Evolutionary conservation across 2,113 vertebrate species (phyloP).

Genomic region (Proterorhinus semilunaris): DNA sequence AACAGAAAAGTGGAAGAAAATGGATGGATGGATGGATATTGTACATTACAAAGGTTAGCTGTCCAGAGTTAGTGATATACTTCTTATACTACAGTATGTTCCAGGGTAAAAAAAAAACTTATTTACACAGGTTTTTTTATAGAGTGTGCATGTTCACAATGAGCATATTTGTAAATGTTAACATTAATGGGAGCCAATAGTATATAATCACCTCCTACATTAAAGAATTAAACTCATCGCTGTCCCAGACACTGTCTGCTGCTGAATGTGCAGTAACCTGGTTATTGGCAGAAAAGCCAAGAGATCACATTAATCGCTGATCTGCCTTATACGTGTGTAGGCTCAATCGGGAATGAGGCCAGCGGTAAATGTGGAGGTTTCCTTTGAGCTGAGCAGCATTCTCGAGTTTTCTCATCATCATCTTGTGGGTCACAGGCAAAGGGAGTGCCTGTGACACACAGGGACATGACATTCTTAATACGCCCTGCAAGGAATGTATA

Average conservation of each 20-base stretch:
- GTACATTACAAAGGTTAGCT: too few relatives aligned
- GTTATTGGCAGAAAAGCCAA: slow-evolving; percentile 8
- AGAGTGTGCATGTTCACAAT: background rate
- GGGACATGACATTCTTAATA: too few relatives aligned
- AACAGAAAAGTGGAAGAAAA: too few relatives aligned
- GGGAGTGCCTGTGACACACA: too few relatives aligned
- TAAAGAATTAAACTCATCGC: background rate
- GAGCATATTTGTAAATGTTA: background rate
- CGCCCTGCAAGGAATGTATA: background rate
- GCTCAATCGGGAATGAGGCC: slow-evolving; percentile 1
- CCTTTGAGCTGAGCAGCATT: background rate
- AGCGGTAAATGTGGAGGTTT: slow-evolving; percentile 5
- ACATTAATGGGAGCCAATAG: slow-evolving; percentile 1
- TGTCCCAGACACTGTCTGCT: slow-evolving; percentile 1
- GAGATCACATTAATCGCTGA: slow-evolving; percentile 7
- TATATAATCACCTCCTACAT: slow-evolving; percentile 12
- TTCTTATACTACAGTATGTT: too few relatives aligned
- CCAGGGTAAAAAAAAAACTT: too few relatives aligned
- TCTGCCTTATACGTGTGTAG: slow-evolving; percentile 2
- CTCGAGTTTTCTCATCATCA: background rate
- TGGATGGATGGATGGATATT: too few relatives aligned
- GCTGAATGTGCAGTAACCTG: slow-evolving; percentile 9
- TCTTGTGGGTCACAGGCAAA: background rate
- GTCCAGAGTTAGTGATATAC: too few relatives aligned
- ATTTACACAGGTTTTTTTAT: background rate